phyloP scores from a whole-genome alignment of 2,797 vertebrate species.

The Macroramphosus scolopax region DNA sequence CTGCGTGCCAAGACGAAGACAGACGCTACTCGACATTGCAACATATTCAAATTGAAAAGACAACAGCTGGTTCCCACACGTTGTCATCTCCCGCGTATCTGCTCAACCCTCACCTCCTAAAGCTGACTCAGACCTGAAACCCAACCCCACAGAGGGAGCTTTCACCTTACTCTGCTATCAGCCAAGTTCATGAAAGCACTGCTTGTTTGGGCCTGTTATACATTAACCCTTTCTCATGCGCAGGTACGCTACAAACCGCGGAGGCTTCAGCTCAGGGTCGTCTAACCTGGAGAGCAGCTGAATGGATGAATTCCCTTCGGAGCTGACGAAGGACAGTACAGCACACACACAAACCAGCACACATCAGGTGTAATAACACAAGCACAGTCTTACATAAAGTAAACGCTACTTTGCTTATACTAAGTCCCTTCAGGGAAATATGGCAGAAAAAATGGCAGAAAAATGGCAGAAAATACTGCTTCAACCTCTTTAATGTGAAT shows the following conservation, averaged over 20 bases:
- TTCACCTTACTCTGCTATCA: conserved; percentile 49
- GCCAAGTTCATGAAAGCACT: conserved; percentile 55
- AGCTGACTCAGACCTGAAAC: conserved; percentile 49
- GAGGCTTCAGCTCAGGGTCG: conserved; percentile 8
- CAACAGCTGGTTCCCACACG: conserved; percentile 32
- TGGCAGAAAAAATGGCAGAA: no score
- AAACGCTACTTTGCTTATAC: conserved; percentile 1
- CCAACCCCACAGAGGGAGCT: conserved; percentile 42
- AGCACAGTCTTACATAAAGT: neutral
- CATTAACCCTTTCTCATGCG: conserved; percentile 61
- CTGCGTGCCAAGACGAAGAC: no score
- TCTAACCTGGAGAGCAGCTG: conserved; percentile 23
- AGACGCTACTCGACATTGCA: neutral
- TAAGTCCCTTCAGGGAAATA: neutral
- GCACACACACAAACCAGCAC: neutral
- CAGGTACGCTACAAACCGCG: neutral
- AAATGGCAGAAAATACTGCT: no score
- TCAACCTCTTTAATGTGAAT: no score
- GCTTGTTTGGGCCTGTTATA: conserved; percentile 69
- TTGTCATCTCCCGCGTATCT: conserved; percentile 26
- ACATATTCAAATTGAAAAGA: conserved; percentile 3
- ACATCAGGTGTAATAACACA: neutral
- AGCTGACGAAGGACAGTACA: conserved; percentile 8
- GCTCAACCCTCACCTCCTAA: conserved; percentile 19
- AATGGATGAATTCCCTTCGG: conserved; percentile 10